A percentile compares a stretch with the other conserved stretches of the same genome.
Evolutionary conservation across 2,113 vertebrate genomes (phyloP).

Genomic region (Onychostoma macrolepis): DNA sequence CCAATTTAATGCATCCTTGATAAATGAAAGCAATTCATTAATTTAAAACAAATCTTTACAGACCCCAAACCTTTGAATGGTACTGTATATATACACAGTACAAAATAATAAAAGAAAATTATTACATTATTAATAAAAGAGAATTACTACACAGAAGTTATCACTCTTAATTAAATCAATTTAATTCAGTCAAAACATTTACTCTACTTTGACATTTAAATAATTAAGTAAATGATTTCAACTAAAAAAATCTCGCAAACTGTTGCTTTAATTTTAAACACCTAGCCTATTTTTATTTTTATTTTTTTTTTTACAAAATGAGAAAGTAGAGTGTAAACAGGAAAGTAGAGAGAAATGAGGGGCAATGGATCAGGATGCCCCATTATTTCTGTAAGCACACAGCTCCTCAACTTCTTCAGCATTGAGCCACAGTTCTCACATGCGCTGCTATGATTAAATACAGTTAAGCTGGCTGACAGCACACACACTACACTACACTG

Average conservation of each 20-base stretch:
- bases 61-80: not conserved
- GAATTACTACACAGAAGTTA: not conserved
- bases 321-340: not conserved
- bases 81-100: not conserved
- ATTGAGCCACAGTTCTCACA: not conserved
- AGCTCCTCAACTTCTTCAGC: not conserved
- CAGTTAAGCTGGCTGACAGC: not conserved
- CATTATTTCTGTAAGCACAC: not conserved
- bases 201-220: not conserved
- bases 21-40: too few relatives aligned
- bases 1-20: too few relatives aligned
- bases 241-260: not conserved
- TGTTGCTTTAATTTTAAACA: not conserved
- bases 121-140: not conserved
- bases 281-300: too few relatives aligned
- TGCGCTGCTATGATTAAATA: not conserved
- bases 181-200: not conserved
- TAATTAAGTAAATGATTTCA: not conserved
- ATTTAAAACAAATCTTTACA: too few relatives aligned
- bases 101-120: not conserved
- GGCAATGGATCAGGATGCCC: not conserved
- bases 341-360: not conserved
- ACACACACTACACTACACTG: not conserved
- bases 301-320: not conserved
- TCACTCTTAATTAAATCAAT: not conserved